Evolutionary conservation across 2,888 invertebrate species (phyloP), one percentile per base, ranked within the genome.

Genomic region (Drepana falcataria): DNA sequence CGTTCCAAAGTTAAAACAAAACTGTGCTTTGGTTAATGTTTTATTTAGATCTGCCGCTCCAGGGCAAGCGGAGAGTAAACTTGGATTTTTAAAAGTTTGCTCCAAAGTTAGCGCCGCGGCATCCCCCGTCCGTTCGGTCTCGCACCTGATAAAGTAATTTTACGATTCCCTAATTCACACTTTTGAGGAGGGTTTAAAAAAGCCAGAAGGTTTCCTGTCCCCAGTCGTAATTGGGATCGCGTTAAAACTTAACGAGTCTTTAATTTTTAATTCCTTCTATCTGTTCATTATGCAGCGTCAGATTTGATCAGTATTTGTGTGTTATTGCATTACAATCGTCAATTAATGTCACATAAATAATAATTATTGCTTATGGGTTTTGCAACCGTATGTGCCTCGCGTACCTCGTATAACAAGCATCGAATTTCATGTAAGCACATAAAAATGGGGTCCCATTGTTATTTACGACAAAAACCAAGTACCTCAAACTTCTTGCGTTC

Each of bases 51-150:
- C 61, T 54, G 55, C 41, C 65, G 67, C 69, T 65, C 65, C 69
- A 72, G 68, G 71, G 69, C 67, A 77, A 73, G 73, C 64, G 66
- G 67, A 75, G 86, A 88, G 87, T 89, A 84, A 84, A 87, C 89
- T 88, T 88, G 72, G 86, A 83, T 89, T 90, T 90, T 90, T 87
- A 89, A 88, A 91, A 90, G 85, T 90, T 90, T 79, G 75, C 69
- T 69, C 60, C 63, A 76, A 88, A 85, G 83, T 87, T 87, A 75
- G 75, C 68, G 65, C 68, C 72, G 77, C 79, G 77, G 80, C 77
- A 73, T 75, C 77, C 78, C 73, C 73, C 75, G 51, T 51, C 75
- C 76, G 80, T 80, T 80, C 79, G 73, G 79, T 72, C 78, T 83
- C 79, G 81, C 82, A 85, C 84, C 86, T 82, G 84, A 85, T 88